Percentiles rank a stretch among this genome's conserved stretches.
Evolutionary conservation across 1,140 invertebrate species (phyloP).

Genomic region (Radopholus similis): DNA sequence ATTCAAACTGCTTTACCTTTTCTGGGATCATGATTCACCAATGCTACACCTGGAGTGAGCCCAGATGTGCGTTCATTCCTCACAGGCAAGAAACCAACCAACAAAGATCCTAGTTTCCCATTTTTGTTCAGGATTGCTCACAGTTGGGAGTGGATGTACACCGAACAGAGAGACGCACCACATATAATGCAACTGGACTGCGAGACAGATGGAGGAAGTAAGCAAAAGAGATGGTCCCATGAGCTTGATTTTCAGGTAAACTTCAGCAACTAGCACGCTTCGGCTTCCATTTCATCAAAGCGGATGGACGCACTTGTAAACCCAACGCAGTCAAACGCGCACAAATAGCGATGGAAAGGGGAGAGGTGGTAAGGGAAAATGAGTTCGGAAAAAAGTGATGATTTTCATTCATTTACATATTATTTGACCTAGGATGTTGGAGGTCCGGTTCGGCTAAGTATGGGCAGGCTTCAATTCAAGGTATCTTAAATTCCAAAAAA

Average conservation of each 20-base stretch:
- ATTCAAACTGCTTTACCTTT: no score
- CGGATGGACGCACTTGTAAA: conserved; percentile 52
- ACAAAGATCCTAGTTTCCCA: no score
- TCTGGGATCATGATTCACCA: conserved; percentile 57
- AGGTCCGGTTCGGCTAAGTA: conserved; percentile 36
- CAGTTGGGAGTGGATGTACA: conserved; percentile 60
- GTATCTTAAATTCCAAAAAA: not conserved
- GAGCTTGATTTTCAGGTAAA: conserved; percentile 34
- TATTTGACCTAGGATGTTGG: conserved; percentile 25
- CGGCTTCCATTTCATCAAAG: conserved; percentile 56
- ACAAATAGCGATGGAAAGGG: conserved; percentile 37
- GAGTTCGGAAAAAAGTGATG: not conserved
- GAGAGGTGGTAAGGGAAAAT: conserved; percentile 20
- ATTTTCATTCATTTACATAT: not conserved
- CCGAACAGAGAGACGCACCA: conserved; percentile 50
- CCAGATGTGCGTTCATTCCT: conserved; percentile 50
- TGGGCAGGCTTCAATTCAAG: conserved; percentile 55
- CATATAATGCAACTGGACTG: conserved; percentile 56
- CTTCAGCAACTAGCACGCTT: conserved; percentile 56
- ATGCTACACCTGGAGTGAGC: conserved; percentile 55
- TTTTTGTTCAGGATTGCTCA: conserved; percentile 47
- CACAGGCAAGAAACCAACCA: conserved; percentile 33
- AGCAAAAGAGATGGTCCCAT: no score
- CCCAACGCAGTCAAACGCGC: conserved; percentile 35
- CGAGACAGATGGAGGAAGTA: conserved; percentile 56